Evolutionary conservation across 1,140 invertebrate genomes (phyloP), one percentile per base, ranked within the genome.

Genomic region (Drosophila neocordata): DNA sequence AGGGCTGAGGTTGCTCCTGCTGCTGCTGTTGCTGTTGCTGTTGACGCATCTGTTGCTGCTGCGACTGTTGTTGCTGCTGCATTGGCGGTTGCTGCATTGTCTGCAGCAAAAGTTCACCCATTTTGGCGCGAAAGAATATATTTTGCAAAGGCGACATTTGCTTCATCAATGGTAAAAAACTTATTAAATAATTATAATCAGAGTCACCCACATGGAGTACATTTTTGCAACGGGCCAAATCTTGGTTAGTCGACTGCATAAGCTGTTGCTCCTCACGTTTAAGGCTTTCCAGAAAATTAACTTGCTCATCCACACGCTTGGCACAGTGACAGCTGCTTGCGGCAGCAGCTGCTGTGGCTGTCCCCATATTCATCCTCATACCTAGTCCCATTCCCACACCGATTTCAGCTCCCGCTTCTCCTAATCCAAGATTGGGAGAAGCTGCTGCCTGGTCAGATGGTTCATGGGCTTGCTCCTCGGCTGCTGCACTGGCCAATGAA

Each of bases 161-260:
- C 68, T 91, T 91, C 89, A 91, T 91, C 9, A 90, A 61, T 13
- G 89, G 89, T 74, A 91, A 59, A 52, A 91, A 91, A 57, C 89
- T 91, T 15, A 91, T 78, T 4, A 91, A 75, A 55, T 88, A 91
- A 73, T 91, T 91, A 56, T 91, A 91, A 34, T 91, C 89, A 0
- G 89, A 87, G 48, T 91, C 89, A 52, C 85, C 89, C 55, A 91
- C 77, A 53, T 91, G 89, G 44, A 87, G 52, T 4, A 77, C 18
- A 13, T 72, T 88, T 59, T 87, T 90, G 71, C 83, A 74, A 18
- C 89, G 77, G 12, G 72, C 80, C 67, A 91, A 44, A 15, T 91
- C 89, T 59, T 80, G 79, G 44, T 73, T 83, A 63, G 89, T 91
- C 6, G 89, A 91, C 65, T 88, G 85, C 60, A 91, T 91, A 53